phyloP scores from a whole-genome alignment of 2,888 invertebrate genomes.

The Megalurothrips usitatus region DNA sequence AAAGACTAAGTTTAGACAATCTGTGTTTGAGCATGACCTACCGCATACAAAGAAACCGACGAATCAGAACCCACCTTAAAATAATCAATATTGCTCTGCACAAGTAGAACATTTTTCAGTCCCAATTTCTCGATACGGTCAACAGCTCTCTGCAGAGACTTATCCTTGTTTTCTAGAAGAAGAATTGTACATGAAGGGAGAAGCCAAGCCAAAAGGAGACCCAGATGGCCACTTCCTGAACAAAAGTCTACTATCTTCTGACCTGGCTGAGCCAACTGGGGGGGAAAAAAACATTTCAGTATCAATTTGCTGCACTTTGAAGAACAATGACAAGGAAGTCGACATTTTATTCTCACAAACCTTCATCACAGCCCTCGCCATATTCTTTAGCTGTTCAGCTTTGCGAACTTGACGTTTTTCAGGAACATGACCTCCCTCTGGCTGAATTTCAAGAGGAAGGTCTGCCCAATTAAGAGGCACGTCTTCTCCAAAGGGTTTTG shows the following conservation, averaged over 20 bases:
- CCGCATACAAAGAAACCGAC: background rate
- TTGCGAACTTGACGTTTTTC: conserved; percentile 67
- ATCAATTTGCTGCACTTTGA: background rate
- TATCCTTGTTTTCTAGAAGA: conserved; percentile 87
- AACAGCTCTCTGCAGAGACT: conserved; percentile 71
- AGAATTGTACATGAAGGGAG: conserved; percentile 73
- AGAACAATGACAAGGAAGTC: too few relatives aligned
- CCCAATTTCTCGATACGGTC: conserved; percentile 61
- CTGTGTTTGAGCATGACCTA: background rate
- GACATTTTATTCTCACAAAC: conserved; percentile 35
- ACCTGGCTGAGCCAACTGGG: conserved; percentile 56
- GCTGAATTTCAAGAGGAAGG: conserved; percentile 70
- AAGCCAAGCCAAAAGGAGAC: conserved; percentile 74
- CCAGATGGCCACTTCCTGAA: conserved; percentile 89
- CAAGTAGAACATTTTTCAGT: conserved; percentile 67
- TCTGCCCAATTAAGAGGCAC: conserved; percentile 60
- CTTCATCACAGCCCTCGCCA: conserved; percentile 69
- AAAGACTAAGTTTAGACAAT: background rate
- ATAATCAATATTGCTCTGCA: conserved; percentile 88
- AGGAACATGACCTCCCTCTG: conserved; percentile 75
- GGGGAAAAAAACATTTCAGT: background rate
- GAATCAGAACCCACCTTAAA: conserved; percentile 45
- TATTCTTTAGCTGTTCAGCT: conserved; percentile 79
- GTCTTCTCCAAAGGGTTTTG: conserved; percentile 46
- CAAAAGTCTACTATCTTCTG: conserved; percentile 88